Percentiles rank a stretch among this genome's conserved stretches.
Evolutionary conservation across 2,888 invertebrate genomes (phyloP).

Genomic region (Dryadula phaetusa): DNA sequence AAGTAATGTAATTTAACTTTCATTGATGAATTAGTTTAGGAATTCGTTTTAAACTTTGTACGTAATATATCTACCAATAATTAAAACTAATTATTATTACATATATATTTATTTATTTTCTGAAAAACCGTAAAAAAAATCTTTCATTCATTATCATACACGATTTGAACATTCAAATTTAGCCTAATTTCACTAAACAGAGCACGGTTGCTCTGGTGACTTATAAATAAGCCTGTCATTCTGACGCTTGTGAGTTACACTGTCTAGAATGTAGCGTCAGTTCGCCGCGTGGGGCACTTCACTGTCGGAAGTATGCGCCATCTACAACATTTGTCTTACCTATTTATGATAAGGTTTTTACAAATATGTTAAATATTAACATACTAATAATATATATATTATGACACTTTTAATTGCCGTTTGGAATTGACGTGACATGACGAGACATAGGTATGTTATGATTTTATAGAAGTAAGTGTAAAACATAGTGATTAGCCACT

Average conservation of each 20-base stretch:
- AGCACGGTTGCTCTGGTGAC: background rate
- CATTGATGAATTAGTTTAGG: background rate
- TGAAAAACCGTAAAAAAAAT: background rate
- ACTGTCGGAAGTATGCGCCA: slow-evolving; percentile 52
- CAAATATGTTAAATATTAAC: too few relatives aligned
- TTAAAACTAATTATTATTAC: too few relatives aligned
- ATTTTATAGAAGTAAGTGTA: too few relatives aligned
- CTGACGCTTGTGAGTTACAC: slow-evolving; percentile 13
- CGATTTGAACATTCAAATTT: background rate
- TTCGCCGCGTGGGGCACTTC: slow-evolving; percentile 25
- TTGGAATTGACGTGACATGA: too few relatives aligned
- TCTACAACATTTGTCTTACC: slow-evolving; percentile 48
- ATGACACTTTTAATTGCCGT: too few relatives aligned
- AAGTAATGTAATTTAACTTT: slow-evolving; percentile 13
- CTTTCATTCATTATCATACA: background rate
- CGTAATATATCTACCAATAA: background rate
- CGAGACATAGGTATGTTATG: too few relatives aligned
- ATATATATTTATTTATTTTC: background rate
- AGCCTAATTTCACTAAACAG: slow-evolving; percentile 2
- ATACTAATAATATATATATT: too few relatives aligned
- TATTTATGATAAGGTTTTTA: background rate
- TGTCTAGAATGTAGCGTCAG: slow-evolving; percentile 26
- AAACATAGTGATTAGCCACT: too few relatives aligned
- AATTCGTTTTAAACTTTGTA: background rate
- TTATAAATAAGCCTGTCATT: slow-evolving; percentile 27